phyloP scores from a whole-genome alignment of 2,888 invertebrate species.

The Macaria notata region DNA sequence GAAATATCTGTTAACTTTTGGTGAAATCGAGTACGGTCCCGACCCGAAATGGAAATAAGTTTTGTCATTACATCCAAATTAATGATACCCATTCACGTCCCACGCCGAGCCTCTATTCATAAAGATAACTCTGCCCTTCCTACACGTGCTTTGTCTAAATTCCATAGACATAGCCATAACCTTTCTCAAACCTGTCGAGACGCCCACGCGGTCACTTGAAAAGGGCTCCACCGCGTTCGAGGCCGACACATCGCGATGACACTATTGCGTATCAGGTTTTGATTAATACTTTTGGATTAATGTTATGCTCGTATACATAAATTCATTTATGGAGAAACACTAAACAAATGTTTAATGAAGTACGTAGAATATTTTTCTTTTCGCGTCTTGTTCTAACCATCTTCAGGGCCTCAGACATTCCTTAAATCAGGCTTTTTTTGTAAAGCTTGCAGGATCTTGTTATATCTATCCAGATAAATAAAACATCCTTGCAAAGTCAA shows the following conservation, averaged over 20 bases:
- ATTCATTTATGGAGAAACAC: background rate
- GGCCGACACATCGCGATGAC: background rate
- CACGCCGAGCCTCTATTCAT: constrained; percentile 29
- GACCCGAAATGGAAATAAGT: constrained; percentile 26
- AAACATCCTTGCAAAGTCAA: too few species aligned
- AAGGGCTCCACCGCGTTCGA: constrained; percentile 8
- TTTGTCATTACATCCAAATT: constrained; percentile 34
- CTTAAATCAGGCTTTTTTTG: too few species aligned
- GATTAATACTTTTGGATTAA: too few species aligned
- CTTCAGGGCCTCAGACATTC: too few species aligned
- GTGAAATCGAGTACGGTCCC: constrained; percentile 3
- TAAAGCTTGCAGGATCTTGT: too few species aligned
- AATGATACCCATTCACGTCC: constrained; percentile 33
- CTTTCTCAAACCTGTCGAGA: constrained; percentile 34
- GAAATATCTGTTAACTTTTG: constrained; percentile 13
- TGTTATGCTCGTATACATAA: too few species aligned
- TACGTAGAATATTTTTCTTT: too few species aligned
- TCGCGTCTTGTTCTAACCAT: too few species aligned
- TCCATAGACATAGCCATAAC: constrained; percentile 35
- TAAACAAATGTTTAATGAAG: too few species aligned
- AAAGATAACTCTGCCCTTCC: constrained; percentile 33
- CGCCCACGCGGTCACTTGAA: constrained; percentile 30
- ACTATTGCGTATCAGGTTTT: background rate
- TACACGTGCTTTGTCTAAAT: constrained; percentile 38
- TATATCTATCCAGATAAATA: background rate